Base-by-base conservation (phyloP, 2,113 vertebrate species). In the Ailuropoda melanoleuca region DNA sequence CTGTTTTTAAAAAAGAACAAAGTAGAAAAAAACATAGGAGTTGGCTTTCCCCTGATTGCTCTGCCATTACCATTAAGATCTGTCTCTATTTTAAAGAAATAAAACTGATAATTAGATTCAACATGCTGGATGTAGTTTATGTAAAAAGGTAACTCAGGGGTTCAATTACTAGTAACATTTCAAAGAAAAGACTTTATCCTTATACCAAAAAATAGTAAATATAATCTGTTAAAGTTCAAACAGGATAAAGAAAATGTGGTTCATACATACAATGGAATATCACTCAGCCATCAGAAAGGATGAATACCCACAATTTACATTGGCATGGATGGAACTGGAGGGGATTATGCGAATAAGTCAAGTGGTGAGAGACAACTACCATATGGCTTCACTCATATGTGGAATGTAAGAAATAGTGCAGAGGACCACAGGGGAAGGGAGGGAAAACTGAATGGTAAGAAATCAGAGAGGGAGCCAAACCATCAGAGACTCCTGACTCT, bases 221-320 rank as follows among this genome's bases (percentile, higher is more conserved):
- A 64, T 68, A 80, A 74, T 60, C 4, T 62, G 9, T 78, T 93
- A 88, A 94, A 81, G 83, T 74, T 85, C 53, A 95, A 88, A 85
- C n/a, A 85, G 75, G 62, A 50, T 50, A 14, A 50, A 50, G 50
- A 50, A 50, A 14, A 50, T 50, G 50, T 50, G 50, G 50, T 50
- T 50, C 13, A 3, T 50, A 50, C 14, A 50, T 50, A 50, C 3
- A 50, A 50, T 50, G 13, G 50, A 50, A 50, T 50, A 50, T 50
- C 50, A 50, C 50, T 50, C 50, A 50, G 50, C 12, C 50, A 50
- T 50, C 50, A 50, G 50, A 50, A 50, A 50, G 50, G 50, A 50
- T 50, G 50, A 50, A 50, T 50, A 50, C 50, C 50, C 14, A 50
- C 50, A 12, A 50, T 50, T 13, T 50, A 50, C 50, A 50, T 50